A percentile compares a stretch with the other conserved stretches of the same genome.
These are phyloP conservation scores for Eulemur rufifrons DNA, from an alignment of 2,113 vertebrate species.

Conservation along the genomic window DNA sequence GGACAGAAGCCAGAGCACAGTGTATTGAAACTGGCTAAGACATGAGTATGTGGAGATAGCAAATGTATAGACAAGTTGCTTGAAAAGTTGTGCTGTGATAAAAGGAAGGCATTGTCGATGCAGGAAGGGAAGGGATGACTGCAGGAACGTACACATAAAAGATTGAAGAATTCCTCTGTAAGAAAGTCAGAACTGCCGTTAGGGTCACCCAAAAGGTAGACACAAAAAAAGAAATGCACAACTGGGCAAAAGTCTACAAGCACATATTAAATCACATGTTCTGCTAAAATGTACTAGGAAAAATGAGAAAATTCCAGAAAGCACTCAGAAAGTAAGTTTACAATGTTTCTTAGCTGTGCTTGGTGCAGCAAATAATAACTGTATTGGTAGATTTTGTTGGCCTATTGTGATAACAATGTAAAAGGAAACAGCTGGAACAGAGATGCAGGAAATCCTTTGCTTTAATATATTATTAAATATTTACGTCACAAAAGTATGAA, in stretches of 20 bases:
- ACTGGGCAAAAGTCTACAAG: background rate
- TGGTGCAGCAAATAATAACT: background rate
- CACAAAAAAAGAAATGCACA: background rate
- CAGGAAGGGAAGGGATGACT: background rate
- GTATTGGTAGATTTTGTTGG: background rate
- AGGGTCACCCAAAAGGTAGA: background rate
- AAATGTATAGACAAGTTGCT: background rate
- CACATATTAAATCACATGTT: constrained; percentile 6
- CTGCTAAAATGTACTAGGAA: background rate
- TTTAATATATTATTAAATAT: background rate
- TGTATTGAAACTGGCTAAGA: background rate
- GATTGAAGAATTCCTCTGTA: background rate
- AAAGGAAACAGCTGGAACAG: background rate
- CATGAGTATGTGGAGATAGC: background rate
- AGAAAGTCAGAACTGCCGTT: background rate
- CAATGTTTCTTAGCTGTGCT: background rate
- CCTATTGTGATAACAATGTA: background rate
- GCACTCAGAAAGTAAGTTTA: background rate
- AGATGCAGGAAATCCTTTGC: background rate
- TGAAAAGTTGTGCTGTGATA: background rate
- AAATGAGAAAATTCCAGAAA: background rate
- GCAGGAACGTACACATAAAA: background rate
- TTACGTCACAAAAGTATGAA: background rate
- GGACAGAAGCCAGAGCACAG: background rate
- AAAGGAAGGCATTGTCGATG: background rate